Percentiles rank a stretch among this genome's conserved stretches.
Conservation (phyloP, 2,888 invertebrate genomes). For the Pristionchus maxplancki region DNA sequence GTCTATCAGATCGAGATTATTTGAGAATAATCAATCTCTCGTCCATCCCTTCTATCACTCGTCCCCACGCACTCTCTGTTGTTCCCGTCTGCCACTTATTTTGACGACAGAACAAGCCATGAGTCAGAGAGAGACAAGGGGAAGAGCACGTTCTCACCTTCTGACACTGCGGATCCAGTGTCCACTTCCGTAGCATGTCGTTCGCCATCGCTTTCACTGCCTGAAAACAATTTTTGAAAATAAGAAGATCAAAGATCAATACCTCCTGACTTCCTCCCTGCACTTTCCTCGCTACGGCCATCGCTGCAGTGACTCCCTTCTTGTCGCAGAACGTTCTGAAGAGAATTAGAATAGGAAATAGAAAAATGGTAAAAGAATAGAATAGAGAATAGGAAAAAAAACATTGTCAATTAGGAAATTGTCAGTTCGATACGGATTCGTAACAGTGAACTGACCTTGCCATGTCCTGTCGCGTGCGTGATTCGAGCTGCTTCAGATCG, state of each 20-base stretch:
- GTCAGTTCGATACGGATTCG: too few relatives aligned
- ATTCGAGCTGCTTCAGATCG: slow-evolving; percentile 71
- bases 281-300: slow-evolving; percentile 71
- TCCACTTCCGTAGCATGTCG: slow-evolving; percentile 70
- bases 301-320: slow-evolving; percentile 73
- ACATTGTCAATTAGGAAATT: too few relatives aligned
- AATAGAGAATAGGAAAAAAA: too few relatives aligned
- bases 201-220: slow-evolving; percentile 73
- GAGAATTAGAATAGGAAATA: neutral
- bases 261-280: slow-evolving; percentile 69
- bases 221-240: slow-evolving; percentile 55
- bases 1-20: too few relatives aligned
- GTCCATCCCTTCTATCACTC: neutral
- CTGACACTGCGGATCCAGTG: slow-evolving; percentile 72
- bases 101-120: neutral
- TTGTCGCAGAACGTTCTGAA: slow-evolving; percentile 71
- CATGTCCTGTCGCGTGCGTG: slow-evolving; percentile 67
- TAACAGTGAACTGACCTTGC: neutral
- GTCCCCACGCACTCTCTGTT: neutral
- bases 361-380: too few relatives aligned
- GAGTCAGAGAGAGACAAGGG: neutral
- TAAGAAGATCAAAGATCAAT: neutral
- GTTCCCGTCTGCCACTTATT: neutral
- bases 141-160: slow-evolving; percentile 57
- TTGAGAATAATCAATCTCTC: neutral